phyloP scores from a whole-genome alignment of 2,888 invertebrate genomes.

The Barypeithes pellucidus region DNA sequence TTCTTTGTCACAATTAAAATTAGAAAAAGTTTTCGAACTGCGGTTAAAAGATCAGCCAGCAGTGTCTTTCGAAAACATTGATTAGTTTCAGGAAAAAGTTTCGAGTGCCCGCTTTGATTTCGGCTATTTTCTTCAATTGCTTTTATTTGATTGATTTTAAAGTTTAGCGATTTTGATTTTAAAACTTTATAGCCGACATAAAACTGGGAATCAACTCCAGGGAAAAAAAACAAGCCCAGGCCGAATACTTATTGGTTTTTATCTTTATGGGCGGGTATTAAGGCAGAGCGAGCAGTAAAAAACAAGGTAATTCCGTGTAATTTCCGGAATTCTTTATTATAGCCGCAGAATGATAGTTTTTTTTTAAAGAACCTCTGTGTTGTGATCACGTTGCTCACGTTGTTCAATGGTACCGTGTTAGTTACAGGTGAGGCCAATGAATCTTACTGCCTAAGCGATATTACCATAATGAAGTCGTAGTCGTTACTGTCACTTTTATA shows the following conservation, averaged over 20 bases:
- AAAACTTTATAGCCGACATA: slow-evolving; percentile 16
- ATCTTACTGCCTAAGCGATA: no score
- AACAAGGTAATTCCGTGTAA: neutral
- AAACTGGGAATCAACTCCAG: slow-evolving; percentile 6
- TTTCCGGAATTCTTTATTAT: neutral
- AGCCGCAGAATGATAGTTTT: no score
- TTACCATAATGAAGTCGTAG: no score
- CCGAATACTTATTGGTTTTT: neutral
- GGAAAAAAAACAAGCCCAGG: neutral
- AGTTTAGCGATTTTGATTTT: slow-evolving; percentile 41
- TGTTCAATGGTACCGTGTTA: no score
- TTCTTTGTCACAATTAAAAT: slow-evolving; percentile 50
- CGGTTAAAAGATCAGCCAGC: slow-evolving; percentile 41
- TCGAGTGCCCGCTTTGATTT: slow-evolving; percentile 50
- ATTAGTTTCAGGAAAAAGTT: slow-evolving; percentile 51
- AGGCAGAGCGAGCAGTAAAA: slow-evolving; percentile 1
- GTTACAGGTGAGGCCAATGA: no score
- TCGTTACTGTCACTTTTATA: no score
- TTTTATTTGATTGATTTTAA: slow-evolving; percentile 48
- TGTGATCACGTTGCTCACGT: no score
- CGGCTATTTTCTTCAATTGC: slow-evolving; percentile 49
- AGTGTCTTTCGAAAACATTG: slow-evolving; percentile 48
- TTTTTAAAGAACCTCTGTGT: no score
- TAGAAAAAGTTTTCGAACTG: slow-evolving; percentile 47
- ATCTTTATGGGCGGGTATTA: neutral